Evolutionary conservation across 2,113 vertebrate genomes (phyloP), one percentile per base, ranked within the genome.

Genomic region (Leptocoma aspasia): DNA sequence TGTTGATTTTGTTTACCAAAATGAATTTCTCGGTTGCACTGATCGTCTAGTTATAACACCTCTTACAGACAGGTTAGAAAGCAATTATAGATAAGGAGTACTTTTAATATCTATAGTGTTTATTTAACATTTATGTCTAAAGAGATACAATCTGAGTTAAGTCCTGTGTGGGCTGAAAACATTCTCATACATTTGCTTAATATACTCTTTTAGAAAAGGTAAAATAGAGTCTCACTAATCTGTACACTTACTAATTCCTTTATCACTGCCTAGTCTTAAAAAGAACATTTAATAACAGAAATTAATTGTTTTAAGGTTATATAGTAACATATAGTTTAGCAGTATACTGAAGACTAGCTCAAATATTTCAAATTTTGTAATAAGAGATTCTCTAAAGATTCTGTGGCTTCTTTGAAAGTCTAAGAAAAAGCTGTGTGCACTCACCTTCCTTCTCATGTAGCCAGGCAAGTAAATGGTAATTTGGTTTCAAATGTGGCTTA

Each of bases 31-130:
- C 77, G 99, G 99, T 89, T 99, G 99, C 88, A 99, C 99, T 3
- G 99, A 99, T 97, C 97, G 99, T 77, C 98, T 99, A 63, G 99
- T 99, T 85, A 99, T 99, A 94, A 99, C 99, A 15, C 99, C 99
- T 53, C 97, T 99, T 81, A 99, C 99, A 17, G 99, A 99, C 95
- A 98, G 99, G 99, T 98, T 96, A 95, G 97, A 87, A 68, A 61
- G 15, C 3, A 49, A 20, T 61, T 68, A 23, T 35, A 54, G 22
- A 20, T 72, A 57, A 56, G 41, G 9, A 63, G 15, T 50, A 22
- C 5, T 90, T 86, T 30, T 39, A 41, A 30, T 61, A 39, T 15
- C 22, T 23, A 7, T 28, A 13, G 12, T 68, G 13, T 59, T 87
- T 90, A 37, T 90, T 93, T 92, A 66, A 39, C 7, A 16, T 45